Percentiles rank a stretch among this genome's conserved stretches.
These are phyloP conservation scores for Rhynchotus rufescens DNA, from an alignment of 2,797 vertebrate species.

Conservation along the genomic window DNA sequence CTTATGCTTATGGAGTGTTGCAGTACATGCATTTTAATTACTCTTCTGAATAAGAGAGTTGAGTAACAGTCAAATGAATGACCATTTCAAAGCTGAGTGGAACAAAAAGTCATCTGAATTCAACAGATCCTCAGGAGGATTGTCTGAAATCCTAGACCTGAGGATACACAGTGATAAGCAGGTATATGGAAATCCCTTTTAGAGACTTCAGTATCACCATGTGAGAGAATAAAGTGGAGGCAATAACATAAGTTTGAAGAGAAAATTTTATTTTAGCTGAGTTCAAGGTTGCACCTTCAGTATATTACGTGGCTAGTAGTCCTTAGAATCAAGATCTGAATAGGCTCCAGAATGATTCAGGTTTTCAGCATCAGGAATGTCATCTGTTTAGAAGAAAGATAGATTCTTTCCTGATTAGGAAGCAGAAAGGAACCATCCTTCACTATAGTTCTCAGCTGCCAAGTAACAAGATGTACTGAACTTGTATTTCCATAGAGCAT, in stretches of 20 bases:
- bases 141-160: not conserved
- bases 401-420: not conserved
- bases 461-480: not conserved
- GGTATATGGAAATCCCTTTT: not conserved
- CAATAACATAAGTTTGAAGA: not conserved
- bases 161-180: not conserved
- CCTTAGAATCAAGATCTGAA: not conserved
- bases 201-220: not conserved
- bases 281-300: not conserved
- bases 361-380: not conserved
- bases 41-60: not conserved
- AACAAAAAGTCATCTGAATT: not conserved
- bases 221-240: not conserved
- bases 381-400: not conserved
- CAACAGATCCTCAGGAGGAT: not conserved
- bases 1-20: not conserved
- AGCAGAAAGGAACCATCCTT: not conserved
- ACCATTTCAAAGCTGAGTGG: not conserved
- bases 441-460: not conserved
- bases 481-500: not conserved
- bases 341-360: not conserved
- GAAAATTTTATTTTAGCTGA: not conserved
- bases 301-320: rapidly evolving
- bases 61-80: not conserved
- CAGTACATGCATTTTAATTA: not conserved